Evolutionary conservation across 2,888 invertebrate species (phyloP).

Genomic region (Caenorhabditis drosophilae): DNA sequence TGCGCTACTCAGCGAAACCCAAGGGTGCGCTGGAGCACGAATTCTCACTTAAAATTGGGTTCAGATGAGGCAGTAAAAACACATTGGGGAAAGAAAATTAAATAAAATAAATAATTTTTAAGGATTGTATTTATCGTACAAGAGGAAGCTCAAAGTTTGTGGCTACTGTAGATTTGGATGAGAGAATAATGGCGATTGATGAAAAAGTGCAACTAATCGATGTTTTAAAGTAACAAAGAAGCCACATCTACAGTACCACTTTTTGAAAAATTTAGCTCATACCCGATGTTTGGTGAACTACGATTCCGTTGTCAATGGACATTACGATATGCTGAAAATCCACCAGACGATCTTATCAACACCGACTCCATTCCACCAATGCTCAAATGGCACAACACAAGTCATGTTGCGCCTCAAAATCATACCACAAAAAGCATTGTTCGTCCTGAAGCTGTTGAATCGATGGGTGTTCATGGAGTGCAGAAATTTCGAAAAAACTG

Average conservation of each 20-base stretch:
- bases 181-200: slow-evolving; percentile 29
- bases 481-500: slow-evolving; percentile 26
- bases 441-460: slow-evolving; percentile 34
- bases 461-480: slow-evolving; percentile 49
- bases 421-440: slow-evolving; percentile 47
- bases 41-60: too few species aligned
- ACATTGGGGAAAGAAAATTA: too few species aligned
- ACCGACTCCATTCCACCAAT: slow-evolving; percentile 20
- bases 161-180: slow-evolving; percentile 44
- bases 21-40: too few species aligned
- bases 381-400: slow-evolving; percentile 43
- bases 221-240: slow-evolving; percentile 8
- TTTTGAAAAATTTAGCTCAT: neutral
- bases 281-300: slow-evolving; percentile 20
- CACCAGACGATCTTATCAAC: slow-evolving; percentile 8
- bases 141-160: slow-evolving; percentile 20
- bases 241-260: neutral
- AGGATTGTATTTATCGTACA: slow-evolving; percentile 41
- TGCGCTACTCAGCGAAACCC: too few species aligned
- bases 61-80: too few species aligned
- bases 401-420: slow-evolving; percentile 46
- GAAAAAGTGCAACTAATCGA: slow-evolving; percentile 11
- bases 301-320: slow-evolving; percentile 49
- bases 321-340: slow-evolving; percentile 36
- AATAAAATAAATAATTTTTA: too few species aligned